Evolutionary conservation across 2,797 vertebrate genomes (phyloP).

Genomic region (Ctenosaura bakeri): DNA sequence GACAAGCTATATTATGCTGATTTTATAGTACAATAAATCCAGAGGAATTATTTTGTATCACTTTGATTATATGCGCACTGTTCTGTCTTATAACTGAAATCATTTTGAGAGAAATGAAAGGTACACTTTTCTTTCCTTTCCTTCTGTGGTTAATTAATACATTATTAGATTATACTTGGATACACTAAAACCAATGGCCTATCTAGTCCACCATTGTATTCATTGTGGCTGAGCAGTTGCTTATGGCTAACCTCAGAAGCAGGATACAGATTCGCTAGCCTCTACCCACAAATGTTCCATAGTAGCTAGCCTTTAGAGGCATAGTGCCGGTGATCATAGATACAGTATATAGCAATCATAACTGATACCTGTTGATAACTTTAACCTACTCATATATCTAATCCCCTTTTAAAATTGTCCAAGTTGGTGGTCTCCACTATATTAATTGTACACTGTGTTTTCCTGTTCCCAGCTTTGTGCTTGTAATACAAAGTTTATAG

Average conservation of each 20-base stretch:
- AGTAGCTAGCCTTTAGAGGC: not conserved
- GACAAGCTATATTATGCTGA: conserved; percentile 15
- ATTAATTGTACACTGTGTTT: not conserved
- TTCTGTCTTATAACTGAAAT: not conserved
- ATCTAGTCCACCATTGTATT: not conserved
- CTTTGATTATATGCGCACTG: not conserved
- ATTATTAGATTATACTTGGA: not conserved
- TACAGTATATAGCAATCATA: not conserved
- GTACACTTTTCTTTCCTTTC: not conserved
- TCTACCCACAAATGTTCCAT: not conserved
- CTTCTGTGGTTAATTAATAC: not conserved
- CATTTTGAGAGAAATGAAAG: not conserved
- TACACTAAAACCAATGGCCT: not conserved
- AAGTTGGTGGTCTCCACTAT: not conserved
- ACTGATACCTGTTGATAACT: not conserved
- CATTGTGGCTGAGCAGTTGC: not conserved
- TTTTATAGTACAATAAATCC: conserved; percentile 29
- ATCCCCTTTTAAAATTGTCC: not conserved
- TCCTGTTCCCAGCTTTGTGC: not conserved
- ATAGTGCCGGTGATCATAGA: not conserved
- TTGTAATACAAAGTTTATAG: not conserved
- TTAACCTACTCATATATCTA: not conserved
- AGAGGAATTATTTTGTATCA: conserved; percentile 18
- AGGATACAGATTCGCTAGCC: not conserved
- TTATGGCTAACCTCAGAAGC: not conserved